Conservation (phyloP, 2,113 vertebrate species). For the Tamias sibiricus region DNA sequence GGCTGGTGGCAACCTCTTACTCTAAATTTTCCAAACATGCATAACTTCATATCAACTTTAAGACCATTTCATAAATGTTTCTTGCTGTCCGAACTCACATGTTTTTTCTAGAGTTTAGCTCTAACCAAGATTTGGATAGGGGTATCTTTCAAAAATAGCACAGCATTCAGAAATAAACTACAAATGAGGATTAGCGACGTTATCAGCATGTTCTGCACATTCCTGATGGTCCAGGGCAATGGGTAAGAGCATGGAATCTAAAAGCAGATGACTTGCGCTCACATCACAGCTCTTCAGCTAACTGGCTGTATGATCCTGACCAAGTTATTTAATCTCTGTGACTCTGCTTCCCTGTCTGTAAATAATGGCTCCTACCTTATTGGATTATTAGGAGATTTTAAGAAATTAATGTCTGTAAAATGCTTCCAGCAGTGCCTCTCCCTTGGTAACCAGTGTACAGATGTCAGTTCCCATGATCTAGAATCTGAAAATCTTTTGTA, state of each 20-base stretch:
- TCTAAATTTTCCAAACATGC: slow-evolving; percentile 49
- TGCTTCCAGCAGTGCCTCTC: background rate
- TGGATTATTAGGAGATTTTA: background rate
- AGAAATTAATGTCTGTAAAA: background rate
- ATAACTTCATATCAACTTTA: background rate
- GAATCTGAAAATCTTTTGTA: background rate
- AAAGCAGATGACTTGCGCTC: background rate
- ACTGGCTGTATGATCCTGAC: background rate
- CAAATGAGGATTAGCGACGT: background rate
- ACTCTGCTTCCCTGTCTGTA: background rate
- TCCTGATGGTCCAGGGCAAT: background rate
- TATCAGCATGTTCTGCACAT: background rate
- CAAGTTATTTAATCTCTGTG: background rate
- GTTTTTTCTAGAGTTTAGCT: slow-evolving; percentile 32
- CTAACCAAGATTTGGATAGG: background rate
- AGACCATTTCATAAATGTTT: slow-evolving; percentile 60
- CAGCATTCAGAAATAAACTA: background rate
- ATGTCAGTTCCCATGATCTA: background rate
- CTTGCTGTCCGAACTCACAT: background rate
- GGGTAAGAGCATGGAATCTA: background rate
- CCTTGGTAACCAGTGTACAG: background rate
- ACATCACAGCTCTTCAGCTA: background rate
- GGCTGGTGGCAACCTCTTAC: slow-evolving; percentile 62
- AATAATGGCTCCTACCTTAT: background rate
- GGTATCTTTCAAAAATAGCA: background rate